phyloP scores from a whole-genome alignment of 2,888 invertebrate genomes.

The Hirudinaria manillensis region DNA sequence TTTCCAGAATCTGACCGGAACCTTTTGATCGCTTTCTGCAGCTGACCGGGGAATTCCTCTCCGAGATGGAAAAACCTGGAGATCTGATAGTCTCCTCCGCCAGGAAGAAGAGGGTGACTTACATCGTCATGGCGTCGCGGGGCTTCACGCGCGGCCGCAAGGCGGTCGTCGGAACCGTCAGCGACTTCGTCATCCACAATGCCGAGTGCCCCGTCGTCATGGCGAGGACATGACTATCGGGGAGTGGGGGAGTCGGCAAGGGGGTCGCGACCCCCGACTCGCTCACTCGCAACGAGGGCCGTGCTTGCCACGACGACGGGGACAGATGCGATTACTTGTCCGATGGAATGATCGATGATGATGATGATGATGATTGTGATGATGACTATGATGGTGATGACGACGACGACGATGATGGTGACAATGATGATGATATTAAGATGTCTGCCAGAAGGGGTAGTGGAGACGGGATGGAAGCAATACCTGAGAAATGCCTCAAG shows the following conservation, averaged over 20 bases:
- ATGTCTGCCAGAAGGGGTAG: no score
- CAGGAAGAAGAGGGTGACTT: slow-evolving; percentile 6
- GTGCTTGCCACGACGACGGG: background rate
- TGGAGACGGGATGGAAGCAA: background rate
- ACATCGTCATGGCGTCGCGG: slow-evolving; percentile 16
- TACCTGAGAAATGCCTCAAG: background rate
- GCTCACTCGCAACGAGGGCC: background rate
- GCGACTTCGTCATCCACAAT: slow-evolving; percentile 18
- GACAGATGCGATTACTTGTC: background rate
- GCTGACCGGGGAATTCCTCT: slow-evolving; percentile 12
- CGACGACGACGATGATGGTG: background rate
- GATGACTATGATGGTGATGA: background rate
- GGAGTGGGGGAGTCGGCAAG: background rate
- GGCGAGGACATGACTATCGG: slow-evolving; percentile 19
- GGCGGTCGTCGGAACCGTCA: background rate
- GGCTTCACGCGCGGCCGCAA: background rate
- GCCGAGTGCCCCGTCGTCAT: slow-evolving; percentile 11
- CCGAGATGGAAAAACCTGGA: slow-evolving; percentile 10
- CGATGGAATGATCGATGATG: background rate
- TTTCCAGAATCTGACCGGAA: no score
- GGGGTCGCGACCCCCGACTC: background rate
- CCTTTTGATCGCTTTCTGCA: no score
- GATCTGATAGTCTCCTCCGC: slow-evolving; percentile 1
- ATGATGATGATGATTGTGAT: background rate
- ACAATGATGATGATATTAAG: background rate